Evolutionary conservation across 1,140 invertebrate genomes (phyloP).

Genomic region (Drosophila pruinosa): DNA sequence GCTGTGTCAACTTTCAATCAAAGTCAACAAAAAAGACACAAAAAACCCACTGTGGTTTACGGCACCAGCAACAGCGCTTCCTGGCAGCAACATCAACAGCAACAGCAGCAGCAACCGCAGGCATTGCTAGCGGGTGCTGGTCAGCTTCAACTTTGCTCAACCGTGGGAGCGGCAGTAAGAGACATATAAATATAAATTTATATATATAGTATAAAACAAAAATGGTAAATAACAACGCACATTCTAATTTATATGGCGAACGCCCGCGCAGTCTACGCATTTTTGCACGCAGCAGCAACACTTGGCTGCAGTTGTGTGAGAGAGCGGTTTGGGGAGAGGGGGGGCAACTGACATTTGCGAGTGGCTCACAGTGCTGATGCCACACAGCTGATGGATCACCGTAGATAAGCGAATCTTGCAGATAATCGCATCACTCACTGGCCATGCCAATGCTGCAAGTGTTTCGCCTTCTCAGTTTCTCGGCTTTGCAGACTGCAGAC

Average conservation of each 20-base stretch:
- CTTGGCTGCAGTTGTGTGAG: constrained; percentile 2
- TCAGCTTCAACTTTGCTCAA: constrained; percentile 56
- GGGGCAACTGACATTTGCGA: constrained; percentile 34
- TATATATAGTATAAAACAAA: constrained; percentile 12
- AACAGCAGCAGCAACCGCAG: constrained; percentile 35
- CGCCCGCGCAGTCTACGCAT: constrained; percentile 73
- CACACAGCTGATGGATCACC: constrained; percentile 77
- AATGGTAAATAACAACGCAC: constrained; percentile 44
- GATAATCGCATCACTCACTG: constrained; percentile 82
- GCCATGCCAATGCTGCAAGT: constrained; percentile 54
- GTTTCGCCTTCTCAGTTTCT: constrained; percentile 55
- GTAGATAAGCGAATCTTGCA: constrained; percentile 82
- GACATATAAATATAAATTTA: constrained; percentile 4
- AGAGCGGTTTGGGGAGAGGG: not conserved
- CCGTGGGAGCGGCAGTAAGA: constrained; percentile 68
- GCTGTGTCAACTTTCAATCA: constrained; percentile 81
- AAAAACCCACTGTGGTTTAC: constrained; percentile 64
- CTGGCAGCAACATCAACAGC: constrained; percentile 43
- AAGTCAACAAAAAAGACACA: constrained; percentile 67
- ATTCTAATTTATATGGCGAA: constrained; percentile 78
- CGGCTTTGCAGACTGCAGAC: constrained; percentile 35
- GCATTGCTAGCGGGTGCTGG: constrained; percentile 68
- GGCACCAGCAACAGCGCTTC: constrained; percentile 52
- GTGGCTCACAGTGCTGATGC: constrained; percentile 41
- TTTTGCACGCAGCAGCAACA: constrained; percentile 51